A percentile compares a stretch with the other conserved stretches of the same genome.
Evolutionary conservation across 30 jellyfish, hydroid and myxozoan species (phyloP).

Genomic region (Turritopsis dohrnii): DNA sequence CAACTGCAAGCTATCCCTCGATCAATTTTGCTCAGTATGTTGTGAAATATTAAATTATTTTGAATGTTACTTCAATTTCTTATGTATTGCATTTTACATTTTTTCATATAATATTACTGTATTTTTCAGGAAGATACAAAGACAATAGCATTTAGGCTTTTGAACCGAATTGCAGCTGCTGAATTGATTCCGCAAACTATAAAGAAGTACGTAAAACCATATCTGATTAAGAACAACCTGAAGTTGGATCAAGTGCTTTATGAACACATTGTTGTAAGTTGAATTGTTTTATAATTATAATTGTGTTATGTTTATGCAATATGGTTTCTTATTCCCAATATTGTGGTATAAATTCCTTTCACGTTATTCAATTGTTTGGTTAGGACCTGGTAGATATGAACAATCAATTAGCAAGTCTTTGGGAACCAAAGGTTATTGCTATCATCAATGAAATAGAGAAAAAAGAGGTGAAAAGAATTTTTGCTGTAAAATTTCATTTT

Average conservation of each 20-base stretch:
- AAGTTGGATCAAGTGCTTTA: slow-evolving; percentile 57
- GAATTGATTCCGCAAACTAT: slow-evolving; percentile 81
- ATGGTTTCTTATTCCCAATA: too few relatives aligned
- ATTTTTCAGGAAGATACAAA: slow-evolving; percentile 64
- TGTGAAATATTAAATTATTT: background rate
- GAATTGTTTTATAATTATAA: background rate
- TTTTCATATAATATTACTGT: background rate
- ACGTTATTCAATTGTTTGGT: background rate
- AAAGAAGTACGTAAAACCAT: slow-evolving; percentile 77
- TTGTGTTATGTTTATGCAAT: background rate
- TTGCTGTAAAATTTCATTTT: background rate
- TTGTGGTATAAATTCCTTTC: background rate
- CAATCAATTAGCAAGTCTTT: slow-evolving; percentile 44
- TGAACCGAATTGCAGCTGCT: slow-evolving; percentile 91
- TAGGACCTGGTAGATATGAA: slow-evolving; percentile 53
- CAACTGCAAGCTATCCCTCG: slow-evolving; percentile 76
- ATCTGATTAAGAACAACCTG: slow-evolving; percentile 67
- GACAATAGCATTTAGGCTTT: slow-evolving; percentile 72
- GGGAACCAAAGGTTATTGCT: slow-evolving; percentile 73
- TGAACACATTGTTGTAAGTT: slow-evolving; percentile 73
- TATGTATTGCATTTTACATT: background rate
- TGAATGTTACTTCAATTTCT: background rate
- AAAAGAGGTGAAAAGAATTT: slow-evolving; percentile 40
- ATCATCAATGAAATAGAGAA: slow-evolving; percentile 54
- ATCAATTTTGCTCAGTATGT: slow-evolving; percentile 62